Percentiles rank a stretch among this genome's conserved stretches.
Evolutionary conservation across 2,888 invertebrate genomes (phyloP).

Genomic region (Drosophila affinis): DNA sequence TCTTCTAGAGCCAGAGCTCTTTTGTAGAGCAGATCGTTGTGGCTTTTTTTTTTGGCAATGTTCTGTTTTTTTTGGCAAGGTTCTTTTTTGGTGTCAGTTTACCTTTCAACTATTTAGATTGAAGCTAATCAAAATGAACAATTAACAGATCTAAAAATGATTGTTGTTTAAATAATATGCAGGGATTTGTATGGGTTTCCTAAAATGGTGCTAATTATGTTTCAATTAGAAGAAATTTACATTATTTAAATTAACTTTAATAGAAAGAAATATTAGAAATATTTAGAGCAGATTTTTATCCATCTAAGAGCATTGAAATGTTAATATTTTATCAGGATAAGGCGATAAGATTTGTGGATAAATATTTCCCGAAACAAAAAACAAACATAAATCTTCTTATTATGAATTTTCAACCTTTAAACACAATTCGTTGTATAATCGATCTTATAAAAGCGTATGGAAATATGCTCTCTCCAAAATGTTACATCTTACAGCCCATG

Average conservation of each 20-base stretch:
- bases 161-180: slow-evolving; percentile 21
- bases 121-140: slow-evolving; percentile 36
- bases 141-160: slow-evolving; percentile 41
- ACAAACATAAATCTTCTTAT: no score
- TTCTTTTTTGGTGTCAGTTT: slow-evolving; percentile 28
- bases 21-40: slow-evolving; percentile 26
- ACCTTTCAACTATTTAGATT: slow-evolving; percentile 32
- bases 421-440: not conserved
- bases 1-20: slow-evolving; percentile 4
- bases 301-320: no score
- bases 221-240: not conserved
- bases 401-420: not conserved
- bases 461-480: not conserved
- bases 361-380: no score
- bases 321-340: no score
- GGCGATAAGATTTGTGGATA: no score
- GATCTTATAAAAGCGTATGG: no score
- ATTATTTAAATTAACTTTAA: no score
- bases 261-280: no score
- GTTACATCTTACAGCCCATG: not conserved
- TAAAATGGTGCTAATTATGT: not conserved
- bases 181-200: not conserved
- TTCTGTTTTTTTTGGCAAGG: not conserved
- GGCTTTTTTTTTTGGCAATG: not conserved
- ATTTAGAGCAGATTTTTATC: no score